Evolutionary conservation across 2,888 invertebrate species (phyloP), one percentile per base, ranked within the genome.

Genomic region (Apotomis betuletana): DNA sequence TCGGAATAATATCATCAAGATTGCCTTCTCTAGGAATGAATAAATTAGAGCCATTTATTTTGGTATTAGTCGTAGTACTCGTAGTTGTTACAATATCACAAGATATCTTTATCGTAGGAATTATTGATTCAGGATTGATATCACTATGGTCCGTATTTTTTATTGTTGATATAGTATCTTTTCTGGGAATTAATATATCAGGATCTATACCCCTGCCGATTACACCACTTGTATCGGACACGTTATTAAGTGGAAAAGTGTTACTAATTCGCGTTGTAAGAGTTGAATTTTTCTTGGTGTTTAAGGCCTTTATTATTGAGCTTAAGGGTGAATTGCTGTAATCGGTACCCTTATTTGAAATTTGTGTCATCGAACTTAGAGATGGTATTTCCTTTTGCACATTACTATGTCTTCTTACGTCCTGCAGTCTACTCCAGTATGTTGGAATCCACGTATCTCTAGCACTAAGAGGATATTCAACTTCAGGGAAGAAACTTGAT

Each of bases 381-480:
- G 10, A 15, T 41, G 10, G 52, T 8, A 4, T n/a, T 44, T 60
- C 15, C n/a, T 4, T 61, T 12, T 55, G 36, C 44, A 55, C 67
- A 67, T 65, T 67, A 58, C 54, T 68, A 59, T 59, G 79, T 68
- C 12, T 75, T 62, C 49, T 76, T 46, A 49, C 73, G 15, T 75
- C 77, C 3, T 79, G 74, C 46, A 80, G 72, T 44, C 77, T 76
- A 70, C 83, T 84, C 86, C 88, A 87, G 75, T 84, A 89, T 63
- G 81, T 84, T 3, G 87, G 85, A 15, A 72, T 76, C 90, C 89
- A 90, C 5, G 83, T 84, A 27, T 91, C 91, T 65, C 79, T 80
- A 59, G 81, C 81, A 59, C 79, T 83, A 6, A 87, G 75, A 10
- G 91, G 91, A 78, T 90, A 91, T 75, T 89, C 86, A 3, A 90